Conservation (phyloP, 2,888 invertebrate genomes). For the Drosophila multiciliata region DNA sequence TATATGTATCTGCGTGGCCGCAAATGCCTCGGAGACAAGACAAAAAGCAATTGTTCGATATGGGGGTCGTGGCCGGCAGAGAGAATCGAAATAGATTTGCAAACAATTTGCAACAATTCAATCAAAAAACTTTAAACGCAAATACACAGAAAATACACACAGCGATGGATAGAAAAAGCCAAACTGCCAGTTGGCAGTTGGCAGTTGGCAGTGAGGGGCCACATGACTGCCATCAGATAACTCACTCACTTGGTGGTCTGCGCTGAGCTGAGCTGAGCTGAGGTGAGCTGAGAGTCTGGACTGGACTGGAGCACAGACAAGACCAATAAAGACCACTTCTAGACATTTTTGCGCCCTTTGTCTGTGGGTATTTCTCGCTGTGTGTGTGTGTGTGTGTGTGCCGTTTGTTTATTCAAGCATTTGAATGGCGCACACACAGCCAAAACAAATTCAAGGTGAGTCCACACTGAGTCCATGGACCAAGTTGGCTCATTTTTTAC, state of each 20-base stretch:
- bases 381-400: slow-evolving; percentile 32
- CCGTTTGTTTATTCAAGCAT: slow-evolving; percentile 74
- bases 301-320: slow-evolving; percentile 42
- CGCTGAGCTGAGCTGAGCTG: background rate
- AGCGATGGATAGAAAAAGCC: slow-evolving; percentile 41
- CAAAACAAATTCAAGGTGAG: slow-evolving; percentile 77
- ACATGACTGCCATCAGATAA: slow-evolving; percentile 78
- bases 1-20: slow-evolving; percentile 65
- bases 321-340: slow-evolving; percentile 64
- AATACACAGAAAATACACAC: slow-evolving; percentile 51
- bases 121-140: slow-evolving; percentile 83
- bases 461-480: slow-evolving; percentile 31
- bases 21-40: slow-evolving; percentile 70
- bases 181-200: slow-evolving; percentile 15
- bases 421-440: slow-evolving; percentile 66
- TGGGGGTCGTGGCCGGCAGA: slow-evolving; percentile 49
- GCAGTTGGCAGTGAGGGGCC: slow-evolving; percentile 26
- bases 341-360: slow-evolving; percentile 64
- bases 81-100: slow-evolving; percentile 75
- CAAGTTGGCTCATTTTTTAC: slow-evolving; percentile 27
- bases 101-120: slow-evolving; percentile 84
- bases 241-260: slow-evolving; percentile 79
- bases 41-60: slow-evolving; percentile 78
- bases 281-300: background rate
- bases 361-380: slow-evolving; percentile 38